Percentiles rank a stretch among this genome's conserved stretches.
phyloP scores from a whole-genome alignment of 2,797 vertebrate genomes.

The Aselliscus stoliczkanus region DNA sequence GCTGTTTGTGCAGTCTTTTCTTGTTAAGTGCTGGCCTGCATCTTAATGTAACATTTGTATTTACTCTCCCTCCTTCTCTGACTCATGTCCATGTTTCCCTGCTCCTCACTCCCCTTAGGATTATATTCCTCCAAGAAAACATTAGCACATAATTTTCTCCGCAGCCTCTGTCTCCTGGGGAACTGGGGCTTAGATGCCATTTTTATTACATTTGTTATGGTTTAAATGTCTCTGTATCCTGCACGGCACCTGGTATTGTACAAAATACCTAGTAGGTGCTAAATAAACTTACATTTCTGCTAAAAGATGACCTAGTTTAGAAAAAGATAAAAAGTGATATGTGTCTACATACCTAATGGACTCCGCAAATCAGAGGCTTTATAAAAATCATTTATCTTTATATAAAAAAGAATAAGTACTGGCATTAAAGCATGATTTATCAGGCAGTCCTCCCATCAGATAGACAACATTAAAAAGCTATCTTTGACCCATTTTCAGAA shows the following conservation, averaged over 20 bases:
- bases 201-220: neutral
- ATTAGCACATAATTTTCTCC: neutral
- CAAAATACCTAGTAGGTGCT: neutral
- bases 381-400: neutral
- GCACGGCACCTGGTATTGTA: neutral
- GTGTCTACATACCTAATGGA: neutral
- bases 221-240: neutral
- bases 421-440: neutral
- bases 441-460: neutral
- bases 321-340: neutral
- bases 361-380: neutral
- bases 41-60: neutral
- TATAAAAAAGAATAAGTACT: neutral
- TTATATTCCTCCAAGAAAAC: neutral
- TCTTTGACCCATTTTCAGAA: conserved; percentile 7
- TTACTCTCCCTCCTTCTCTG: neutral
- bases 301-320: neutral
- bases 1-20: neutral
- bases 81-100: neutral
- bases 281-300: neutral
- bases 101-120: neutral
- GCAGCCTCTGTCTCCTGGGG: neutral
- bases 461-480: neutral
- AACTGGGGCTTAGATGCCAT: neutral
- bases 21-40: too few relatives aligned